A percentile compares a stretch with the other conserved stretches of the same genome.
Evolutionary conservation across 2,888 invertebrate genomes (phyloP).

Genomic region (Sinelater perroti): DNA sequence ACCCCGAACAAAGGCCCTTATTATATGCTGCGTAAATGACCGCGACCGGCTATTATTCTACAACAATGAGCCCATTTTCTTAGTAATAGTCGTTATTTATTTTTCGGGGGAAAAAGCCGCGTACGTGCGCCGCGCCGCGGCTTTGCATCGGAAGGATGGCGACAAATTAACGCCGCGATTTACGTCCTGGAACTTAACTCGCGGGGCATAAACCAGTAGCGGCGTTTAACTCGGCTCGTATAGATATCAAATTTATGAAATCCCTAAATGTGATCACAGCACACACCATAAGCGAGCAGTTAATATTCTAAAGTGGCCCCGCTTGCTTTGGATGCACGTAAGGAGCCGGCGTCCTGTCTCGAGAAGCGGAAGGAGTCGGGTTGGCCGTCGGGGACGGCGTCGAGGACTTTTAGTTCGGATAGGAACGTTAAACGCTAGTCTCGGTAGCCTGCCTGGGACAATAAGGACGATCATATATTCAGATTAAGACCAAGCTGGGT

Average conservation of each 20-base stretch:
- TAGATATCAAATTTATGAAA: constrained; percentile 49
- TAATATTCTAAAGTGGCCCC: constrained; percentile 52
- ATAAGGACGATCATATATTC: constrained; percentile 60
- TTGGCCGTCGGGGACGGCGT: constrained; percentile 19
- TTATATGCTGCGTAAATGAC: constrained; percentile 47
- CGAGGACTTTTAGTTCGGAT: constrained; percentile 25
- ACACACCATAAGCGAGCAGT: constrained; percentile 55
- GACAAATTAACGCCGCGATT: neutral
- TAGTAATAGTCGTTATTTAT: constrained; percentile 30
- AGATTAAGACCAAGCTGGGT: constrained; percentile 58
- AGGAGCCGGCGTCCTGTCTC: constrained; percentile 21
- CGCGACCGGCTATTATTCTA: constrained; percentile 44
- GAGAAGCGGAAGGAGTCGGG: constrained; percentile 11
- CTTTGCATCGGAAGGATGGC: neutral
- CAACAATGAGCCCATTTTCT: constrained; percentile 41
- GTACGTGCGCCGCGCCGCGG: neutral
- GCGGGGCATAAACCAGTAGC: constrained; percentile 55
- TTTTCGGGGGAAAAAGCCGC: constrained; percentile 16
- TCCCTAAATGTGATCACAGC: constrained; percentile 56
- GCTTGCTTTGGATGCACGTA: constrained; percentile 33
- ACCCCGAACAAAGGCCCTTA: constrained; percentile 44
- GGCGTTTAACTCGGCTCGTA: constrained; percentile 41
- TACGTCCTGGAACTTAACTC: constrained; percentile 54
- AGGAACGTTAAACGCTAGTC: constrained; percentile 48
- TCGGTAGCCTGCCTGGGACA: constrained; percentile 53